Percentiles rank a stretch among this genome's conserved stretches.
phyloP scores from a whole-genome alignment of 2,113 vertebrate genomes.

The Raja brachyura region DNA sequence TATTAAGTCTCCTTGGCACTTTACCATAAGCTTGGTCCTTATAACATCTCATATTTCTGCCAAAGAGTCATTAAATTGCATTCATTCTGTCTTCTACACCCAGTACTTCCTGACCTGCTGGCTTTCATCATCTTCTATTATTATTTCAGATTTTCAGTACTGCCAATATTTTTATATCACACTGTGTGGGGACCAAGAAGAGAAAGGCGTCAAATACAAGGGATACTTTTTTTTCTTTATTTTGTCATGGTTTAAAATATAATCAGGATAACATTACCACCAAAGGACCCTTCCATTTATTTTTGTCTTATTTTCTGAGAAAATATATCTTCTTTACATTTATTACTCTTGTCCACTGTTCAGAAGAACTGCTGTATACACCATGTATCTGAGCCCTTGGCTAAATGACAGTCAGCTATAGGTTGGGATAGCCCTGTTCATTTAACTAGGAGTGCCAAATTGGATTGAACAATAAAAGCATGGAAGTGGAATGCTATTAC shows the following conservation, averaged over 20 bases:
- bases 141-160: background rate
- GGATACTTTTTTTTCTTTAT: background rate
- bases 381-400: too few relatives aligned
- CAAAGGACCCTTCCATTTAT: background rate
- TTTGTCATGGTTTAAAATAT: background rate
- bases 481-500: too few relatives aligned
- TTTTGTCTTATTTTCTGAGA: background rate
- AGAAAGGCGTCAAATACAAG: background rate
- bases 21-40: background rate
- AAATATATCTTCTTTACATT: background rate
- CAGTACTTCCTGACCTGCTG: slow-evolving; percentile 6
- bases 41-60: background rate
- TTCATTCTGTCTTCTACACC: background rate
- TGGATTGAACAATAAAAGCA: too few relatives aligned
- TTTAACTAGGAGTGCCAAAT: too few relatives aligned
- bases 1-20: too few relatives aligned
- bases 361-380: too few relatives aligned
- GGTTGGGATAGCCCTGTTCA: too few relatives aligned
- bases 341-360: background rate
- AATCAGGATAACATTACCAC: background rate
- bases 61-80: background rate
- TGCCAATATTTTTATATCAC: background rate
- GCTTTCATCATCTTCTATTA: background rate
- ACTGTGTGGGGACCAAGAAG: background rate
- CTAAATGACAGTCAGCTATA: too few relatives aligned